Percentiles rank a stretch among this genome's conserved stretches.
Conservation (phyloP, 1,140 invertebrate species). For the Drosophila pachea region DNA sequence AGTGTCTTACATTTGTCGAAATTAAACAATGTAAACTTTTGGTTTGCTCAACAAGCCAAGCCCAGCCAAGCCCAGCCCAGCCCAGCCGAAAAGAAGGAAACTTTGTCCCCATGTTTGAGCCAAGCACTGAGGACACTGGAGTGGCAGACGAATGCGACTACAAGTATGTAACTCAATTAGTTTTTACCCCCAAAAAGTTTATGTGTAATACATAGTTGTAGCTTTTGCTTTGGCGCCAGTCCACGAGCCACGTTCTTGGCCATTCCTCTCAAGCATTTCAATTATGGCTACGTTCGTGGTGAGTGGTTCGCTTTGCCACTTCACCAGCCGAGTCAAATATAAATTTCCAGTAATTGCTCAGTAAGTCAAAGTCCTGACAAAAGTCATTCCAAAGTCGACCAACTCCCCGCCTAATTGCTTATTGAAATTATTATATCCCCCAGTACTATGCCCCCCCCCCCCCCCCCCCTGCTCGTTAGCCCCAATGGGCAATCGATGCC, state of each 20-base stretch:
- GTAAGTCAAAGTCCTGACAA: constrained; percentile 41
- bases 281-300: constrained; percentile 54
- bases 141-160: constrained; percentile 23
- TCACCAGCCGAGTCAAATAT: constrained; percentile 62
- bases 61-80: background rate
- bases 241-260: constrained; percentile 44
- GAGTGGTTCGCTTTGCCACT: constrained; percentile 44
- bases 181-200: constrained; percentile 59
- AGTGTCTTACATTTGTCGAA: constrained; percentile 71
- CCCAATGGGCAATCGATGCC: background rate
- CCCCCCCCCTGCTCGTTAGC: too few species aligned
- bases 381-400: constrained; percentile 57
- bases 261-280: constrained; percentile 68
- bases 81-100: constrained; percentile 48
- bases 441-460: background rate
- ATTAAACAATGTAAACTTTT: constrained; percentile 76
- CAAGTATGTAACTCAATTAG: constrained; percentile 77
- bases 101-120: constrained; percentile 63
- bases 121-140: background rate
- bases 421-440: constrained; percentile 68
- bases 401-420: constrained; percentile 75
- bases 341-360: constrained; percentile 74
- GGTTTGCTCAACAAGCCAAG: constrained; percentile 40
- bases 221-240: constrained; percentile 49
- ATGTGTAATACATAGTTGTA: constrained; percentile 63